These are phyloP conservation scores for Gymnogyps californianus DNA, from an alignment of 2,113 vertebrate species.

Conservation along the genomic window DNA sequence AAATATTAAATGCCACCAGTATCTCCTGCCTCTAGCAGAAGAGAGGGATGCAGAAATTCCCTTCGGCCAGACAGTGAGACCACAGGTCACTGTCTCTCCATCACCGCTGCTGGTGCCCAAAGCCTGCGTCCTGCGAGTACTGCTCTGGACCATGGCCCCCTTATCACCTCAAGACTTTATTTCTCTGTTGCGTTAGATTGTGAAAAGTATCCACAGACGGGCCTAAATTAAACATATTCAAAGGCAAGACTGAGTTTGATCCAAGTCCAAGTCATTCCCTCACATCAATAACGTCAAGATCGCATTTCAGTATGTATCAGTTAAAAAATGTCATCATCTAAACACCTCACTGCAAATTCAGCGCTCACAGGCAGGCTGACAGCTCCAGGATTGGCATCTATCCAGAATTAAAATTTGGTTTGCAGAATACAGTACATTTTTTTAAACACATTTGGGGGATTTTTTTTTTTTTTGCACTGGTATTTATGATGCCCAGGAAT, in stretches of 20 bases:
- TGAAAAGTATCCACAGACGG: not conserved
- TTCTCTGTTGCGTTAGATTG: not conserved
- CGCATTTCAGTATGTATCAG: not conserved
- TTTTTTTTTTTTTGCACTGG: not conserved
- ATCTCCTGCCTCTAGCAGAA: not conserved
- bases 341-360: not conserved
- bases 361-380: not conserved
- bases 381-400: not conserved
- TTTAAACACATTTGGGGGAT: not conserved
- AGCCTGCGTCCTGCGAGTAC: rapidly evolving
- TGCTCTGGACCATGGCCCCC: not conserved
- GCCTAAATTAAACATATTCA: not conserved
- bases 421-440: not conserved
- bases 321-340: not conserved
- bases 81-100: not conserved
- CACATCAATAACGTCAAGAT: not conserved
- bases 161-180: not conserved
- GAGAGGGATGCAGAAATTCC: not conserved
- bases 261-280: not conserved
- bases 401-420: not conserved
- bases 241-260: not conserved
- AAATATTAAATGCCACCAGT: not conserved
- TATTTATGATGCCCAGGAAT: not conserved
- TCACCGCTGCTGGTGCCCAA: not conserved
- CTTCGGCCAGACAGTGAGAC: not conserved